A percentile compares a stretch with the other conserved stretches of the same genome.
These are phyloP conservation scores for Muscina levida DNA, from an alignment of 2,888 invertebrate genomes.

Conservation along the genomic window DNA sequence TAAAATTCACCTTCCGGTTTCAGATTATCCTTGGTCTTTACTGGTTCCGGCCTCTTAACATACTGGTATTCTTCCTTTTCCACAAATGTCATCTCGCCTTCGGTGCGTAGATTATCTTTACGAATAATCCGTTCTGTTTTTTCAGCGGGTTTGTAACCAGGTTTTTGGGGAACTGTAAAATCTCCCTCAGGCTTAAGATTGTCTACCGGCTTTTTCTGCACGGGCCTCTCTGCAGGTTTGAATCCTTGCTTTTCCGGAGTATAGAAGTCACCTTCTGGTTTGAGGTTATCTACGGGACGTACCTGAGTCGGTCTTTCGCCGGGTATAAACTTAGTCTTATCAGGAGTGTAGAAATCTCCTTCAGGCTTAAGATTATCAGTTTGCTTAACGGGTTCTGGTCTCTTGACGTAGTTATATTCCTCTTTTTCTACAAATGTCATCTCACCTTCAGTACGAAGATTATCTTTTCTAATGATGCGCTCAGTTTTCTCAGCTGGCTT, in stretches of 20 bases:
- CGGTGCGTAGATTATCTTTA: conserved; percentile 82
- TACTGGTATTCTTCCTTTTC: conserved; percentile 80
- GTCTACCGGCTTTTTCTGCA: conserved; percentile 82
- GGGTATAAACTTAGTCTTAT: conserved; percentile 71
- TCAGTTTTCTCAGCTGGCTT: conserved; percentile 79
- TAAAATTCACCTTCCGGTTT: conserved; percentile 83
- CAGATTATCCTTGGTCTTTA: conserved; percentile 82
- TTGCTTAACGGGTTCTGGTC: conserved; percentile 78
- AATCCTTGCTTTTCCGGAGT: conserved; percentile 76
- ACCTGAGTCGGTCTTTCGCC: conserved; percentile 80
- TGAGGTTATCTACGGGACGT: conserved; percentile 82
- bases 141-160: conserved; percentile 74
- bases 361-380: conserved; percentile 79
- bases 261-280: conserved; percentile 81
- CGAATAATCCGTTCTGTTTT: conserved; percentile 79
- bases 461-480: conserved; percentile 79
- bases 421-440: conserved; percentile 81
- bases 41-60: conserved; percentile 80
- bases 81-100: conserved; percentile 83
- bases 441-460: conserved; percentile 82
- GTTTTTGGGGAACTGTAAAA: conserved; percentile 80
- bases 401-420: conserved; percentile 80
- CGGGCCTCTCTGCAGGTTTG: conserved; percentile 80
- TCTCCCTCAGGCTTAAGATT: conserved; percentile 83
- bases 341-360: conserved; percentile 81